Evolutionary conservation across 2,113 vertebrate genomes (phyloP).

Genomic region (Urocitellus parryii): DNA sequence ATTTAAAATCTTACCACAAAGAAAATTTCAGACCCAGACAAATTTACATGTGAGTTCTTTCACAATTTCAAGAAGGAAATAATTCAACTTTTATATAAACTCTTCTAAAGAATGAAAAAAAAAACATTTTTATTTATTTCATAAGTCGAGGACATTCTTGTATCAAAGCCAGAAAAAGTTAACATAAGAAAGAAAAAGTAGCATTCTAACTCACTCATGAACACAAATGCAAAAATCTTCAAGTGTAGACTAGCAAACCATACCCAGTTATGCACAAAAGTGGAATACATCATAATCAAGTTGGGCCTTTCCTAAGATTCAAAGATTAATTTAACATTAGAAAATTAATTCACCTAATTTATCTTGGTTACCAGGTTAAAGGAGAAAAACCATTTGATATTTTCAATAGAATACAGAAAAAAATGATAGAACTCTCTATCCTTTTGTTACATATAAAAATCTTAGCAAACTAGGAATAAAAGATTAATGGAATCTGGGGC

Average conservation of each 20-base stretch:
- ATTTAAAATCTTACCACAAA: constrained; percentile 34
- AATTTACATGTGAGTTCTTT: not conserved
- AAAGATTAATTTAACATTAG: not conserved
- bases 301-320: not conserved
- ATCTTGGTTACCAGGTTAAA: constrained; percentile 44
- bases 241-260: not conserved
- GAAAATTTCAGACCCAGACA: not conserved
- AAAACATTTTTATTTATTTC: not conserved
- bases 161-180: constrained; percentile 28
- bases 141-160: not conserved
- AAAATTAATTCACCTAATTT: constrained; percentile 21
- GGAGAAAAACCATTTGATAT: not conserved
- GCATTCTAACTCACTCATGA: not conserved
- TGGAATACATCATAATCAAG: not conserved
- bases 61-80: not conserved
- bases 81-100: not conserved
- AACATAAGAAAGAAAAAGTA: not conserved
- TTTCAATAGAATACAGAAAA: not conserved
- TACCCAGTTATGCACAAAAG: constrained; percentile 10
- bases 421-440: constrained; percentile 38
- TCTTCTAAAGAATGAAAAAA: constrained; percentile 12
- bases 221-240: not conserved
- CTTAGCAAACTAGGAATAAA: constrained; percentile 40
- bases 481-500: not conserved
- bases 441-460: not conserved